Base-by-base conservation (phyloP, 2,888 invertebrate genomes). In the Stenotaenia linearis region DNA sequence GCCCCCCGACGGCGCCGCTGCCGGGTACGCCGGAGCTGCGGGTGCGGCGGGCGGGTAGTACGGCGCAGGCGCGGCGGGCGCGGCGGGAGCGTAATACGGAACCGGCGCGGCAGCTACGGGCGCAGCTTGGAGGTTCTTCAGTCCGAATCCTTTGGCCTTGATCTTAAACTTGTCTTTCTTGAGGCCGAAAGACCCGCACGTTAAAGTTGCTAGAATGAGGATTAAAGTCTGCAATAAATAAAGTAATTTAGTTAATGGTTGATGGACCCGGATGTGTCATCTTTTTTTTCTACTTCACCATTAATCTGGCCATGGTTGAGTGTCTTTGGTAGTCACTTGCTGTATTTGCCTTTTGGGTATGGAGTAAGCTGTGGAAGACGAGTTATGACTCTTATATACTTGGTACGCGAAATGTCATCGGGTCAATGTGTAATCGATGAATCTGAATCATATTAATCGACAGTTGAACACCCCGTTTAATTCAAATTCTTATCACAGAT, bases 91-190 rank as follows among this genome's bases (percentile, higher is more conserved):
- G 45, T 45, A 45, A 12, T 45, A 45, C 3, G 45, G 7, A 4
- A 12, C 45, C 3, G 45, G 45, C 3, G 45, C n/a, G 6, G 69
- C 74, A 6, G 74, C 74, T 9, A n/a, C 12, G 32, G 75, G 75
- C 10, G 30, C 35, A 15, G 75, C 75, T 75, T 75, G 25, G n/a
- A 75, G 75, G n/a, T 75, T 75, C 21, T 75, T 75, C n/a, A 75
- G 37, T n/a, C 75, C 75, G n/a, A 75, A 75, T 32, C 75, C 75
- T 37, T 75, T 75, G 75, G 75, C 75, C 37, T 75, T 75, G 75
- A 75, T 75, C 75, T 75, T 75, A 37, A 75, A 75, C 75, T 75
- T 75, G 32, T 75, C 75, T 21, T 75, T 75, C 75, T 75, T 75
- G 75, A 75, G 75, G 75, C 35, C 75, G 37, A 75, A 32, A n/a